phyloP scores from a whole-genome alignment of 1,140 invertebrate species.

The Microplitis demolitor region DNA sequence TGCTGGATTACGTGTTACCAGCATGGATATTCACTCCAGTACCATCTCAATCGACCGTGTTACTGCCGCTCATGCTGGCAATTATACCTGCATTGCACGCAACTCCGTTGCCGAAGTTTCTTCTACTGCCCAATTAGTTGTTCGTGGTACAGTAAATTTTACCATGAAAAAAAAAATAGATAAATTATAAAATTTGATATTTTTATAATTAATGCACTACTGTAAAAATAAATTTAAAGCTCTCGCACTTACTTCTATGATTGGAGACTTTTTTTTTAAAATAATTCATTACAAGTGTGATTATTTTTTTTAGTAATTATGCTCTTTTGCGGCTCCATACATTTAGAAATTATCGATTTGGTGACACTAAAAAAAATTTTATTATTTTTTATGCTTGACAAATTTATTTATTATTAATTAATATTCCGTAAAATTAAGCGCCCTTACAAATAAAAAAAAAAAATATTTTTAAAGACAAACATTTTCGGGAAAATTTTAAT shows the following conservation, averaged over 20 bases:
- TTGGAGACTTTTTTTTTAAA: background rate
- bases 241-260: background rate
- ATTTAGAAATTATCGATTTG: too few species aligned
- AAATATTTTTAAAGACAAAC: too few species aligned
- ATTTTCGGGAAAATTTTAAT: background rate
- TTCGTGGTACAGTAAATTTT: slow-evolving; percentile 67
- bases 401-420: too few species aligned
- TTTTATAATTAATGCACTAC: background rate
- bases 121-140: slow-evolving; percentile 67
- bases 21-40: slow-evolving; percentile 84
- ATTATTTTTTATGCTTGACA: too few species aligned
- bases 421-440: background rate
- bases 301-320: background rate
- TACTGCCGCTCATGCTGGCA: slow-evolving; percentile 80
- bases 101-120: slow-evolving; percentile 79
- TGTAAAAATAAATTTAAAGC: background rate
- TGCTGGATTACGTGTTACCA: slow-evolving; percentile 55
- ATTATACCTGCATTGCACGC: slow-evolving; percentile 87
- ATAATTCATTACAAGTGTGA: background rate
- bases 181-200: background rate
- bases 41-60: slow-evolving; percentile 88
- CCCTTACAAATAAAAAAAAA: background rate
- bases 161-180: background rate
- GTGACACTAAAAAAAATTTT: too few species aligned
- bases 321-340: too few species aligned